Evolutionary conservation across 2,797 vertebrate species (phyloP).

Genomic region (Cirrhinus molitorella): DNA sequence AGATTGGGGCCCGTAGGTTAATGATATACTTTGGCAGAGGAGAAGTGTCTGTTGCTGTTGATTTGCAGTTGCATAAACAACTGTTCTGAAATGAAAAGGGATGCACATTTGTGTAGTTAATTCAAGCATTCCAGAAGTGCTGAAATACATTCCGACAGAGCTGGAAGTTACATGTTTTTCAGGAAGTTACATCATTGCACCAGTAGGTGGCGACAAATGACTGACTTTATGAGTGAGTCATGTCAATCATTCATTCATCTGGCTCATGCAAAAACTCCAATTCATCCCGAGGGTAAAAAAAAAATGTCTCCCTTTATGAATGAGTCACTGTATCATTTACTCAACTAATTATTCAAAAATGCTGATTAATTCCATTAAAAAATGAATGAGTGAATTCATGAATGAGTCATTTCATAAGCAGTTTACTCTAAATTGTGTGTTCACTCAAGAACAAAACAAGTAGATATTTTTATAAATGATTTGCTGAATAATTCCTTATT

Average conservation of each 20-base stretch:
- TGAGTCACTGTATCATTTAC: neutral
- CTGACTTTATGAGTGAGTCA: neutral
- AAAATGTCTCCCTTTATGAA: neutral
- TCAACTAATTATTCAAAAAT: neutral
- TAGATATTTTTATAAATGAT: too few relatives aligned
- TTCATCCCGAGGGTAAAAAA: neutral
- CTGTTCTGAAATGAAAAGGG: neutral
- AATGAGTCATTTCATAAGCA: neutral
- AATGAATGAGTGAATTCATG: neutral
- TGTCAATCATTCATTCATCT: neutral
- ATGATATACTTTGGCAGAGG: constrained; percentile 46
- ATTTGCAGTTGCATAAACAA: constrained; percentile 22
- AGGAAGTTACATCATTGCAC: neutral
- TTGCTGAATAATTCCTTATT: neutral
- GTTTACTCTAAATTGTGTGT: neutral
- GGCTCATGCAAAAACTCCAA: neutral
- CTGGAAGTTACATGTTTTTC: neutral
- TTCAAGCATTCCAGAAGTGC: neutral
- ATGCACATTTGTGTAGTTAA: neutral
- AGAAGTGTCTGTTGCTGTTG: constrained; percentile 21
- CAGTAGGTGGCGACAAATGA: neutral
- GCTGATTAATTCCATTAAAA: neutral
- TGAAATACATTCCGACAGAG: too few relatives aligned
- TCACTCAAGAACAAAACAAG: neutral
- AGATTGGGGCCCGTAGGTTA: constrained; percentile 59